Percentiles rank a stretch among this genome's conserved stretches.
phyloP scores from a whole-genome alignment of 2,113 vertebrate species.

The Protomyctophum bolini region DNA sequence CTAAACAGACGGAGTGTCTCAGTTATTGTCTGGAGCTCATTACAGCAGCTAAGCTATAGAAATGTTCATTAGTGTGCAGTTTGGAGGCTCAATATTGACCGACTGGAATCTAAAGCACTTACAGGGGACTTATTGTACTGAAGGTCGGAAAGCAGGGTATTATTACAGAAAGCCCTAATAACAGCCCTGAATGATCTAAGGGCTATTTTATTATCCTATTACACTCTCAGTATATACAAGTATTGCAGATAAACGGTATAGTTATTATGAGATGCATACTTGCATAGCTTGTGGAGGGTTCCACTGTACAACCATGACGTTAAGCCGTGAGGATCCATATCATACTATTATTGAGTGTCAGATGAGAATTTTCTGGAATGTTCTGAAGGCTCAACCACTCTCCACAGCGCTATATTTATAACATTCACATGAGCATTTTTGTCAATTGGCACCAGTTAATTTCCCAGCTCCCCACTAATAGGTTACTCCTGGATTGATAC shows the following conservation, averaged over 20 bases:
- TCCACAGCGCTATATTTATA: slow-evolving; percentile 32
- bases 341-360: slow-evolving; percentile 39
- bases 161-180: slow-evolving; percentile 17
- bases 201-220: too few relatives aligned
- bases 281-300: slow-evolving; percentile 5
- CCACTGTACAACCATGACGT: background rate
- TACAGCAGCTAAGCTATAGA: background rate
- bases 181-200: slow-evolving; percentile 7
- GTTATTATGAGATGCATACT: slow-evolving; percentile 13
- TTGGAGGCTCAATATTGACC: slow-evolving; percentile 4
- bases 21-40: background rate
- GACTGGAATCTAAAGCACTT: slow-evolving; percentile 14
- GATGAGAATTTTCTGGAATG: slow-evolving; percentile 38
- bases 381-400: slow-evolving; percentile 14
- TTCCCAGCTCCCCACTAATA: slow-evolving; percentile 53
- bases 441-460: slow-evolving; percentile 47
- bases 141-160: background rate
- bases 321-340: slow-evolving; percentile 21
- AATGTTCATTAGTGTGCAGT: slow-evolving; percentile 9
- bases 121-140: slow-evolving; percentile 9
- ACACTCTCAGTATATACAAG: too few relatives aligned
- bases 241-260: background rate
- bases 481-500: slow-evolving; percentile 34
- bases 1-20: background rate
- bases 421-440: slow-evolving; percentile 36